Base-by-base conservation (phyloP, 2,797 vertebrate species). In the Leptatherina wallacei region DNA sequence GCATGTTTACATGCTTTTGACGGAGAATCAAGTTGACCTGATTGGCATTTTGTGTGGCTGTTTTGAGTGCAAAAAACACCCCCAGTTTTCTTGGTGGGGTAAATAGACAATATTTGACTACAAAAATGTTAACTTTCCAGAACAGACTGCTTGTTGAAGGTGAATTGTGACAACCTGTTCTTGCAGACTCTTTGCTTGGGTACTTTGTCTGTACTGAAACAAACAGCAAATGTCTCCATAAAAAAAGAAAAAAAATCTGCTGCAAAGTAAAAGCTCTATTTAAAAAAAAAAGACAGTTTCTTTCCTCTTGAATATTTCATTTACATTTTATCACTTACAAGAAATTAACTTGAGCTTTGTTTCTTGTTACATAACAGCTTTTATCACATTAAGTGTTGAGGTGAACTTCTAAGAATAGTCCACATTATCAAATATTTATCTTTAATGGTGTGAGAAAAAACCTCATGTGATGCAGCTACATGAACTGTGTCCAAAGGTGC, bases 151-250 rank as follows among this genome's bases (percentile, higher is more conserved):
- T 35, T 27, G 33, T 78, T 77, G 11, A n/a, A 74, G 42, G 62
- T 12, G 6, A 76, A 65, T 61, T 7, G 0, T 66, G 36, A 73
- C 3, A 22, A 40, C 78, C 61, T 30, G 36, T 42, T 42, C 32
- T 63, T 71, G 42, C 62, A 75, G 38, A 44, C 73, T 66, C 62
- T 38, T 42, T 59, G 30, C 49, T 63, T 61, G 56, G 38, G n/a
- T 55, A 67, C 44, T 22, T 29, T 55, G 29, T 55, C 40, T 27
- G 18, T 18, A 24, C n/a, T 14, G 18, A 27, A n/a, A 32, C 30
- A 60, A 69, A 49, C 33, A 69, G 9, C 68, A 22, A 16, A 66
- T 52, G 11, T 55, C 12, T 55, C 22, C 29, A 2, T 16, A 30
- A 55, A 24, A 44, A 44, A 44, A 44, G 16, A 18, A 47, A 20